phyloP scores from a whole-genome alignment of 2,797 vertebrate species.

The Urophycis tenuis region DNA sequence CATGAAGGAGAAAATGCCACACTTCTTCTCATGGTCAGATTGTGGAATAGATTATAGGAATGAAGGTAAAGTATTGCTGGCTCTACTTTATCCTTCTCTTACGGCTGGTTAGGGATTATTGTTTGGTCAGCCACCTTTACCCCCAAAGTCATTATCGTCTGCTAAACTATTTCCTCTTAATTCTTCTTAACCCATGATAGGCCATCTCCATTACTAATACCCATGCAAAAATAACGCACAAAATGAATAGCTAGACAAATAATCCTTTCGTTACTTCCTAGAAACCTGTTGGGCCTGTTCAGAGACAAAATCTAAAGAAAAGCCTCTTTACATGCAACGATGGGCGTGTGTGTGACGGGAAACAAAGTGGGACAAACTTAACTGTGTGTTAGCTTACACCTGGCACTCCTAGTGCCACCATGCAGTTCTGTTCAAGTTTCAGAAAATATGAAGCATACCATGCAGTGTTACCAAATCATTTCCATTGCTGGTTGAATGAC shows the following conservation, averaged over 20 bases:
- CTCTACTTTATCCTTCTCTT: neutral
- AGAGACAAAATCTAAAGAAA: neutral
- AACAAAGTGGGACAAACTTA: neutral
- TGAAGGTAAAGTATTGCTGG: neutral
- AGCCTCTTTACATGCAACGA: neutral
- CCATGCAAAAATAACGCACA: neutral
- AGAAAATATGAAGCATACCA: neutral
- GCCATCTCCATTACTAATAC: neutral
- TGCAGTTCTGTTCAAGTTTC: neutral
- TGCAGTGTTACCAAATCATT: neutral
- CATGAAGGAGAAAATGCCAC: neutral
- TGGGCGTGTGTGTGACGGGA: neutral
- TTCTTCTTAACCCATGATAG: neutral
- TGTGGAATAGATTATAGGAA: neutral
- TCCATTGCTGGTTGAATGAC: neutral
- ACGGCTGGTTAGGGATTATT: neutral
- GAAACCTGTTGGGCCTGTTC: neutral
- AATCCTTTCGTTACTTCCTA: neutral
- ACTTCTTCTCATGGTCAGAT: neutral
- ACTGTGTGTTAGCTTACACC: neutral
- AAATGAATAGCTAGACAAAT: neutral
- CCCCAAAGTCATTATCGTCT: neutral
- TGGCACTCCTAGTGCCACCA: neutral
- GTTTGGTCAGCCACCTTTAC: neutral
- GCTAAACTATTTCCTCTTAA: neutral